Conservation (phyloP, 2,113 vertebrate genomes). For the Varanus salvator region DNA sequence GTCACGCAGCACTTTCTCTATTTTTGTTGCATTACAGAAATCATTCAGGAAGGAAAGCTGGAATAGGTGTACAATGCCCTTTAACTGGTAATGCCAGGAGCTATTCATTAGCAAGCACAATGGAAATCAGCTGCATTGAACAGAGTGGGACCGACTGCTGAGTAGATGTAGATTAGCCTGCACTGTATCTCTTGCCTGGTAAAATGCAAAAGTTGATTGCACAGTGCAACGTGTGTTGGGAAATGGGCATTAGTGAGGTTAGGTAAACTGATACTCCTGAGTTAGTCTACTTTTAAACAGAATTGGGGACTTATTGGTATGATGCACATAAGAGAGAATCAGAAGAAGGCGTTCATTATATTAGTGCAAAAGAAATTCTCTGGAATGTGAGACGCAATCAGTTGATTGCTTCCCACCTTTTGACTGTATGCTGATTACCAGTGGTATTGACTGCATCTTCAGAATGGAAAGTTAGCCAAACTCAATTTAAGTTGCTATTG, state of each 20-base stretch:
- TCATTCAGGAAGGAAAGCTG: not conserved
- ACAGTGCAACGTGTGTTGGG: not conserved
- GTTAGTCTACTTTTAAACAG: slow-evolving; percentile 36
- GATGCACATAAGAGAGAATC: slow-evolving; percentile 17
- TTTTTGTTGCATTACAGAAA: too few species aligned
- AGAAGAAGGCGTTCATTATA: slow-evolving; percentile 19
- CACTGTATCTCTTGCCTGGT: slow-evolving; percentile 6
- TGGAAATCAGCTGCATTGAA: not conserved
- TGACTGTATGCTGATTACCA: slow-evolving; percentile 15
- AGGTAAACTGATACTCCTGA: slow-evolving; percentile 31
- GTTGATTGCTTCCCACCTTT: not conserved
- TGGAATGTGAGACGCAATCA: not conserved
- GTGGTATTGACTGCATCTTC: not conserved
- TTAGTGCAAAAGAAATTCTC: not conserved
- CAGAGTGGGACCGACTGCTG: not conserved
- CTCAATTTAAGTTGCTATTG: not conserved
- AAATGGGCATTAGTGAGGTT: slow-evolving; percentile 22
- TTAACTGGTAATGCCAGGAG: not conserved
- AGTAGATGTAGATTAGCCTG: not conserved
- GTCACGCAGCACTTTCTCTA: too few species aligned
- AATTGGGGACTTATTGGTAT: slow-evolving; percentile 35
- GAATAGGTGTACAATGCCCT: not conserved
- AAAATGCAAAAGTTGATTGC: slow-evolving; percentile 21
- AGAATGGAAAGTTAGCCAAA: slow-evolving; percentile 26
- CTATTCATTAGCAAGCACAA: not conserved